Conservation (phyloP, 2,113 vertebrate species). For the Myxocyprinus asiaticus region DNA sequence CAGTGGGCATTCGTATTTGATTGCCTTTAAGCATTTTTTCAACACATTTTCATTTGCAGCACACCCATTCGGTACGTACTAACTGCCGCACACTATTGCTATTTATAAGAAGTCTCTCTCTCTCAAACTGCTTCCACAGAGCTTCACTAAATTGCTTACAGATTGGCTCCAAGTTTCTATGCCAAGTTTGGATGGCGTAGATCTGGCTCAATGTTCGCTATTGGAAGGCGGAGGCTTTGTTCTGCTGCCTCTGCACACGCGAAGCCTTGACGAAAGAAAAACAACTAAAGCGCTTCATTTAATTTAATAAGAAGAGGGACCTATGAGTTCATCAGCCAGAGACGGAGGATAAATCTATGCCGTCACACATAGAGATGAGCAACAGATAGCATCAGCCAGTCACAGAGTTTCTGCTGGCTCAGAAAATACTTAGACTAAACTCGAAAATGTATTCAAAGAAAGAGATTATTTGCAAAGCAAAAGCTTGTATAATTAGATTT, state of each 20-base stretch:
- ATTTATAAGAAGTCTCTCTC: conserved; percentile 43
- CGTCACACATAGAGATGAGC: background rate
- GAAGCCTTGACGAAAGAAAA: conserved; percentile 56
- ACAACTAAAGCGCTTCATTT: conserved; percentile 52
- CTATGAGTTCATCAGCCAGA: conserved; percentile 47
- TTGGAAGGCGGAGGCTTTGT: conserved; percentile 46
- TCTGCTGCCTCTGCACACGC: conserved; percentile 40
- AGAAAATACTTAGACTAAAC: no score
- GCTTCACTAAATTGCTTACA: conserved; percentile 58
- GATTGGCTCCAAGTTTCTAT: conserved; percentile 44
- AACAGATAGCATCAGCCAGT: conserved; percentile 1
- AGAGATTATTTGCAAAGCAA: no score
- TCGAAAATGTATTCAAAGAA: no score
- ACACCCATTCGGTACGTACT: conserved; percentile 20
- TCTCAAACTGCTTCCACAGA: conserved; percentile 32
- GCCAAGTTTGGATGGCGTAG: conserved; percentile 53
- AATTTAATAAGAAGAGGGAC: conserved; percentile 52
- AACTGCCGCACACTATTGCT: conserved; percentile 46
- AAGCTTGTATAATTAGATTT: no score
- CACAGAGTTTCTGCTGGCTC: background rate
- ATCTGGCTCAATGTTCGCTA: conserved; percentile 41
- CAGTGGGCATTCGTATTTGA: conserved; percentile 4
- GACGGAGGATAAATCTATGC: conserved; percentile 4
- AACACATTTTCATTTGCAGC: conserved; percentile 25
- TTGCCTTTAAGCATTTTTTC: conserved; percentile 30